Conservation (phyloP, 2,113 vertebrate genomes). For the Rafetus swinhoei region DNA sequence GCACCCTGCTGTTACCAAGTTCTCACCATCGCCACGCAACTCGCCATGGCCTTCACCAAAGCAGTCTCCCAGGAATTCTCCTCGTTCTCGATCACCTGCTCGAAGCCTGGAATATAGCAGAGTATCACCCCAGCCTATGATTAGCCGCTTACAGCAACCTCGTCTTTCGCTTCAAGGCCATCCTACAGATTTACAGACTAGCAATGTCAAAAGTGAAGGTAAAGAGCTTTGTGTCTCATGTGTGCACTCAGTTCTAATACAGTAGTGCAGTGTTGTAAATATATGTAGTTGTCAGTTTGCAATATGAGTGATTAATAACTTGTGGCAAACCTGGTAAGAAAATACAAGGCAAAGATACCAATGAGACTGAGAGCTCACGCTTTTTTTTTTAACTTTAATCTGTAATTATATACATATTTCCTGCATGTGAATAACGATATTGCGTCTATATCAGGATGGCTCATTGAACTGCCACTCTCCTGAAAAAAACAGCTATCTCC, state of each 20-base stretch:
- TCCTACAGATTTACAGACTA: slow-evolving; percentile 90
- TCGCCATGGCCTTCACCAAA: slow-evolving; percentile 93
- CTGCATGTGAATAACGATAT: not conserved
- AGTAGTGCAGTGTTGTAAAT: not conserved
- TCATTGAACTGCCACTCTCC: not conserved
- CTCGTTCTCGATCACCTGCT: slow-evolving; percentile 93
- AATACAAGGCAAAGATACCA: not conserved
- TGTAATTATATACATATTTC: slow-evolving; percentile 1
- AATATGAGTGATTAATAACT: not conserved
- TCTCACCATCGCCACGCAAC: slow-evolving; percentile 94
- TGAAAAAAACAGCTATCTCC: not conserved
- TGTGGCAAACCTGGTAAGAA: not conserved
- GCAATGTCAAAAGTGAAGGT: slow-evolving; percentile 96
- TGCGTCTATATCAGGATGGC: slow-evolving; percentile 26
- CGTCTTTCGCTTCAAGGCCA: slow-evolving; percentile 96
- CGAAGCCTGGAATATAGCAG: slow-evolving; percentile 92
- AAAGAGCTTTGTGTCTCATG: slow-evolving; percentile 32
- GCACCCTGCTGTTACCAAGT: slow-evolving; percentile 89
- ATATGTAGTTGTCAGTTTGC: not conserved
- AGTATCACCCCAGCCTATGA: slow-evolving; percentile 92
- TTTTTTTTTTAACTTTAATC: not conserved
- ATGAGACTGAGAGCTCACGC: not conserved
- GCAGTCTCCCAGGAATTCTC: slow-evolving; percentile 91
- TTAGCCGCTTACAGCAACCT: slow-evolving; percentile 95
- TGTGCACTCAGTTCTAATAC: not conserved